phyloP scores from a whole-genome alignment of 1,140 invertebrate species.

The Heterodera schachtii region DNA sequence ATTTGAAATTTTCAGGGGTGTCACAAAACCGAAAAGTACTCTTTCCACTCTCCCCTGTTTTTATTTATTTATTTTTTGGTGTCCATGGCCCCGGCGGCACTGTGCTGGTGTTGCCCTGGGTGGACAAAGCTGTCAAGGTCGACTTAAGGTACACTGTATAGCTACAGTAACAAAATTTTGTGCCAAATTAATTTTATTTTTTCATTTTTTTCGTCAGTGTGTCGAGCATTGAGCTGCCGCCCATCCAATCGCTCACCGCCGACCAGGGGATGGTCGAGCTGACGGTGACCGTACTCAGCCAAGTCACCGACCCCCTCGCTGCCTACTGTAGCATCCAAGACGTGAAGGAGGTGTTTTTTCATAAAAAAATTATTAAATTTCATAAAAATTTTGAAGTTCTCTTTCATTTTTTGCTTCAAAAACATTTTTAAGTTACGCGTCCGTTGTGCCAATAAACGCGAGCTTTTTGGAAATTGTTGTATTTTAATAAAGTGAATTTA shows the following conservation, averaged over 20 bases:
- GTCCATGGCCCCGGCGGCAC: constrained; percentile 45
- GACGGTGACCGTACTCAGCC: constrained; percentile 41
- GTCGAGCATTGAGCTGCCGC: constrained; percentile 42
- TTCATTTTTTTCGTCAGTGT: constrained; percentile 16
- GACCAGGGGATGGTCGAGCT: constrained; percentile 50
- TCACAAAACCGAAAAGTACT: too few species aligned
- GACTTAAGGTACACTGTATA: constrained; percentile 35
- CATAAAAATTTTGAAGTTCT: too few species aligned
- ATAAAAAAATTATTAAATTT: background rate
- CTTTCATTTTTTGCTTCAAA: too few species aligned
- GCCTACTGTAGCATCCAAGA: constrained; percentile 42
- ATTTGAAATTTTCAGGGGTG: too few species aligned
- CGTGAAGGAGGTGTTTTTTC: constrained; percentile 31
- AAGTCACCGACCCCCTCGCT: constrained; percentile 43
- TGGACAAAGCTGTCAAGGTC: constrained; percentile 44
- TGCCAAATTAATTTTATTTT: background rate
- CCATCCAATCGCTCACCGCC: constrained; percentile 45
- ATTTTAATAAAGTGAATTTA: constrained; percentile 20
- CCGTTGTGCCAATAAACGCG: too few species aligned
- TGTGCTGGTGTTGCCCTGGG: constrained; percentile 48
- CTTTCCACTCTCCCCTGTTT: too few species aligned
- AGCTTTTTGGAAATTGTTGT: constrained; percentile 22
- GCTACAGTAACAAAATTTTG: background rate
- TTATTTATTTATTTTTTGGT: constrained; percentile 16
- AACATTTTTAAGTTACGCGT: too few species aligned